Conservation (phyloP, 2,113 vertebrate genomes). For the Mastomys natalensis region DNA sequence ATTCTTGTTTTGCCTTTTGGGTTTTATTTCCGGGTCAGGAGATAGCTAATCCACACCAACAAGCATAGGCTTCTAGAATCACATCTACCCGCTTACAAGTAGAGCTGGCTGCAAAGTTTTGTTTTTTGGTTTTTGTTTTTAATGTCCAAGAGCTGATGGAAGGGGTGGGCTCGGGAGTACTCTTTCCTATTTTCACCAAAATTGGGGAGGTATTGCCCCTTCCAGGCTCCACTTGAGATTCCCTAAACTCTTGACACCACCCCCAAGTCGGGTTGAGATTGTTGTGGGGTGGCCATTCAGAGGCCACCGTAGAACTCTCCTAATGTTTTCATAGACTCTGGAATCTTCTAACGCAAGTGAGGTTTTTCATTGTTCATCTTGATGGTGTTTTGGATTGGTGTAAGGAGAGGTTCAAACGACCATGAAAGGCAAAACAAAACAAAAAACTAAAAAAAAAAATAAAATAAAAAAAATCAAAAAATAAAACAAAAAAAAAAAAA, state of each 20-base stretch:
- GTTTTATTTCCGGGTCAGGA: slow-evolving; percentile 89
- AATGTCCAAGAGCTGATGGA: slow-evolving; percentile 29
- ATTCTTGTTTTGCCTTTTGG: slow-evolving; percentile 84
- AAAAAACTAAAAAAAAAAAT: neutral
- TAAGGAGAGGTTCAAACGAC: slow-evolving; percentile 62
- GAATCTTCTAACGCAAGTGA: slow-evolving; percentile 56
- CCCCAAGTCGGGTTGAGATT: neutral
- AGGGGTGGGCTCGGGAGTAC: neutral
- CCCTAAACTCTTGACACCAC: neutral
- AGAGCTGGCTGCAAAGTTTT: slow-evolving; percentile 32
- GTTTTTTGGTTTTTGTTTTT: slow-evolving; percentile 55
- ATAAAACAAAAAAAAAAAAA: slow-evolving; percentile 81
- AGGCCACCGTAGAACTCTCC: slow-evolving; percentile 67
- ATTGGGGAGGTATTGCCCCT: slow-evolving; percentile 82
- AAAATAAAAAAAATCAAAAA: neutral
- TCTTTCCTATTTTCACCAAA: slow-evolving; percentile 67
- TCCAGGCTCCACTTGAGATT: neutral
- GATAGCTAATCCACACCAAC: slow-evolving; percentile 70
- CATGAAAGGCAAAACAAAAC: slow-evolving; percentile 77
- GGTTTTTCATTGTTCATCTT: slow-evolving; percentile 79
- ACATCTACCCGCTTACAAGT: slow-evolving; percentile 25
- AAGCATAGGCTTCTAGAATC: slow-evolving; percentile 39
- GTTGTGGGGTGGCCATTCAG: neutral
- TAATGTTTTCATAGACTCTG: slow-evolving; percentile 78
- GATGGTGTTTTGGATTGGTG: slow-evolving; percentile 82